Base-by-base conservation (phyloP, 2,797 vertebrate species). In the Vipera latastei region DNA sequence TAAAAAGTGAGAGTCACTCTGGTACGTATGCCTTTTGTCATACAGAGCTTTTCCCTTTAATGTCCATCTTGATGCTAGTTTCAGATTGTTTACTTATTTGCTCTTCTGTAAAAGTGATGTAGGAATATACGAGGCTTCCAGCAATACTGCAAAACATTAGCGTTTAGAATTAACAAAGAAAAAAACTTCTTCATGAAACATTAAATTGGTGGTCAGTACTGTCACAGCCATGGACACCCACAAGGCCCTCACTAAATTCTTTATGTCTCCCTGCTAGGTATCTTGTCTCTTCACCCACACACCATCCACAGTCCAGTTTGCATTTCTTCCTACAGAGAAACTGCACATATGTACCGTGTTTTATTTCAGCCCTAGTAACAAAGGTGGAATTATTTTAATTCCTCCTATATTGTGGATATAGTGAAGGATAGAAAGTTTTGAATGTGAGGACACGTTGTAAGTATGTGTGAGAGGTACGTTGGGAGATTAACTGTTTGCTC, bases 51-150 rank as follows among this genome's bases (percentile, higher is more conserved):
- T 98, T 98, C 11, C 98, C 98, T 95, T 98, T 98, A 3, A 95
- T 95, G 38, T 98, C 98, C 97, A 98, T 89, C 96, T 96, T 98
- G 96, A 89, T 91, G 92, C 95, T 96, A 59, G 93, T 96, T n/a
- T 98, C 98, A 0, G 95, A 87, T 90, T 96, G 98, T 97, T 98
- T 99, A 98, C 93, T 98, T 92, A 96, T 95, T 59, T 98, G 98
- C 93, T 99, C 98, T 96, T 99, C 98, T 0, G 98, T 98, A 97
- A 99, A 99, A 7, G 98, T 99, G 97, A 99, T 98, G 93, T 99
- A 99, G 83, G 99, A 99, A 93, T 99, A 99, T 59, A 99, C 98
- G 98, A 99, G 98, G 95, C 99, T 99, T 16, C 99, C 99, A 4
- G 98, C 98, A 95, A 99, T 99, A 96, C 99, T 99, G 97, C 93